Percentiles rank a stretch among this genome's conserved stretches.
Evolutionary conservation across 2,888 invertebrate species (phyloP).

Genomic region (Caenorhabditis imperialis): DNA sequence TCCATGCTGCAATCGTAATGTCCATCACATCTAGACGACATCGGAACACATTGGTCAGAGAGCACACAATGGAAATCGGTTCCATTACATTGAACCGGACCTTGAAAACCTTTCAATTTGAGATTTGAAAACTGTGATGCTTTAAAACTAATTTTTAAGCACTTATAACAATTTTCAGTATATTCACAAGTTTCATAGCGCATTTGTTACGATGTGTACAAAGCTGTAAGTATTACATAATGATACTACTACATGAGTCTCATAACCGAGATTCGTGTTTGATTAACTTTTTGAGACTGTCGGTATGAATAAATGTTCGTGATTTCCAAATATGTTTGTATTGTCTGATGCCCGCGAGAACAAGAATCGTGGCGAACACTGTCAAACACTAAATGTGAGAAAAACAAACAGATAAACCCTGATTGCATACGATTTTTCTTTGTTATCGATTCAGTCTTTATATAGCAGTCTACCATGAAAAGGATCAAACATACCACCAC

Average conservation of each 20-base stretch:
- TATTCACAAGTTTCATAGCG: no score
- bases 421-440: conserved; percentile 12
- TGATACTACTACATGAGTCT: no score
- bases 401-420: conserved; percentile 28
- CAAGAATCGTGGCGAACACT: no score
- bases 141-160: conserved; percentile 2
- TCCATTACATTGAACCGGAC: conserved; percentile 61
- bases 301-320: no score
- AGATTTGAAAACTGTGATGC: no score
- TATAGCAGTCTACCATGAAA: conserved; percentile 16
- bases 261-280: no score
- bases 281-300: no score
- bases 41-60: conserved; percentile 73
- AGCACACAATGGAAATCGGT: conserved; percentile 75
- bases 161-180: no score
- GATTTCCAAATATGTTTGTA: conserved; percentile 26
- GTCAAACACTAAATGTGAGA: conserved; percentile 46
- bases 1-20: conserved; percentile 76
- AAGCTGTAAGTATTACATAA: no score
- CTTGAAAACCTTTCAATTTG: conserved; percentile 16
- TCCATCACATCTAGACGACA: conserved; percentile 75
- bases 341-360: no score
- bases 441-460: conserved; percentile 2
- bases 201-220: no score
- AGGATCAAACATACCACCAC: conserved; percentile 30